These are phyloP conservation scores for Eledona agricola DNA, from an alignment of 2,888 invertebrate species.

Conservation along the genomic window DNA sequence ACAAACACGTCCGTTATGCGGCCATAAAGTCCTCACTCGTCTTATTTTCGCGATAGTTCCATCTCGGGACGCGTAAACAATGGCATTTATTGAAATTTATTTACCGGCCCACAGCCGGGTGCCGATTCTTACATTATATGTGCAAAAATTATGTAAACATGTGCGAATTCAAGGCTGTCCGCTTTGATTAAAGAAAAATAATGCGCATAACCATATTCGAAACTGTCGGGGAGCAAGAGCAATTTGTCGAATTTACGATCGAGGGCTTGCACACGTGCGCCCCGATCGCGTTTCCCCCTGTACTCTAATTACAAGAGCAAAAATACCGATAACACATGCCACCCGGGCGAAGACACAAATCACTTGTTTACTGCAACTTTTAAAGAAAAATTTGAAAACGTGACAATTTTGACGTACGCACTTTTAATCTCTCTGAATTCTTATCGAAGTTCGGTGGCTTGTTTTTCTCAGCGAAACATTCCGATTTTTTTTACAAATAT, in stretches of 20 bases:
- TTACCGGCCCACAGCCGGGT: constrained; percentile 20
- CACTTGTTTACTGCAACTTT: no score
- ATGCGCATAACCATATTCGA: constrained; percentile 22
- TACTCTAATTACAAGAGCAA: no score
- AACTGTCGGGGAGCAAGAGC: constrained; percentile 4
- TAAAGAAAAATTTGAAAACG: no score
- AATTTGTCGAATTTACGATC: constrained; percentile 16
- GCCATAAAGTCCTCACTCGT: constrained; percentile 9
- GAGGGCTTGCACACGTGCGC: no score
- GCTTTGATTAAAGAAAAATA: constrained; percentile 25
- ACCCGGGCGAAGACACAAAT: no score
- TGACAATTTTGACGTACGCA: no score
- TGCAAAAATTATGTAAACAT: constrained; percentile 26
- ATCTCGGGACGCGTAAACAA: constrained; percentile 15
- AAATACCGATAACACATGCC: no score
- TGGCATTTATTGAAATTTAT: constrained; percentile 18
- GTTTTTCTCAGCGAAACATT: no score
- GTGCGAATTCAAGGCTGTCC: constrained; percentile 23
- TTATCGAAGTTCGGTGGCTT: no score
- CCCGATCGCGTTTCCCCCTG: no score
- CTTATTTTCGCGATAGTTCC: constrained; percentile 10
- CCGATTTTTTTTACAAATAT: no score
- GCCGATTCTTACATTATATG: constrained; percentile 12
- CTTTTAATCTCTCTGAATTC: no score
- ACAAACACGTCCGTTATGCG: neutral